Conservation (phyloP, 2,797 vertebrate genomes). For the Paramormyrops hopkinsi region DNA sequence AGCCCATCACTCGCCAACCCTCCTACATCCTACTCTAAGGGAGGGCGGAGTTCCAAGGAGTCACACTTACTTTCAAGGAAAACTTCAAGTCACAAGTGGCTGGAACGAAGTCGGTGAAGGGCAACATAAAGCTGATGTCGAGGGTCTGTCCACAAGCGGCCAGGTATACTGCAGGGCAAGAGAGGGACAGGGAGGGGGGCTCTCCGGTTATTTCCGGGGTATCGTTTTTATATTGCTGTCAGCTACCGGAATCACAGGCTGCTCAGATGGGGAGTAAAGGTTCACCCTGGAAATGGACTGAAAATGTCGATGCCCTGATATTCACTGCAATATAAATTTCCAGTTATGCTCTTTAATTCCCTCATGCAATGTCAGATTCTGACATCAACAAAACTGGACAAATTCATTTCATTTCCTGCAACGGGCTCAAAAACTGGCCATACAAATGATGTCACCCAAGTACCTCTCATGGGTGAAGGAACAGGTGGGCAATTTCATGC, state of each 20-base stretch:
- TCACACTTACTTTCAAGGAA: conserved; percentile 75
- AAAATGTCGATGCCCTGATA: background rate
- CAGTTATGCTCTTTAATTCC: background rate
- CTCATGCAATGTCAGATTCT: background rate
- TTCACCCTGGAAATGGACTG: background rate
- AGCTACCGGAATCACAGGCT: background rate
- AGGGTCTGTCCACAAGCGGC: conserved; percentile 95
- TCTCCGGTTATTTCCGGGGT: background rate
- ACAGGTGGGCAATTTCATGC: background rate
- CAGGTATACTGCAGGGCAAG: conserved; percentile 77
- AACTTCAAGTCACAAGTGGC: conserved; percentile 85
- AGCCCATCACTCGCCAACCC: background rate
- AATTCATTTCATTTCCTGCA: background rate
- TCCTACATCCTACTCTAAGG: background rate
- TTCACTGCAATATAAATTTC: background rate
- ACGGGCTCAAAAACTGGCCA: background rate
- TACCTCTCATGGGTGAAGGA: background rate
- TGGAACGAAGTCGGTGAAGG: conserved; percentile 94
- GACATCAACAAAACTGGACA: background rate
- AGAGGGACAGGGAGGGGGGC: background rate
- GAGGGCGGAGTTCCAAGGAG: background rate
- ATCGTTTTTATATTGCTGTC: background rate
- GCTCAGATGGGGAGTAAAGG: background rate
- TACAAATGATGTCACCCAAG: background rate
- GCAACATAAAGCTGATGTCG: conserved; percentile 90